A percentile compares a stretch with the other conserved stretches of the same genome.
These are phyloP conservation scores for Oostethus manadensis DNA, from an alignment of 2,113 vertebrate genomes.

Conservation along the genomic window DNA sequence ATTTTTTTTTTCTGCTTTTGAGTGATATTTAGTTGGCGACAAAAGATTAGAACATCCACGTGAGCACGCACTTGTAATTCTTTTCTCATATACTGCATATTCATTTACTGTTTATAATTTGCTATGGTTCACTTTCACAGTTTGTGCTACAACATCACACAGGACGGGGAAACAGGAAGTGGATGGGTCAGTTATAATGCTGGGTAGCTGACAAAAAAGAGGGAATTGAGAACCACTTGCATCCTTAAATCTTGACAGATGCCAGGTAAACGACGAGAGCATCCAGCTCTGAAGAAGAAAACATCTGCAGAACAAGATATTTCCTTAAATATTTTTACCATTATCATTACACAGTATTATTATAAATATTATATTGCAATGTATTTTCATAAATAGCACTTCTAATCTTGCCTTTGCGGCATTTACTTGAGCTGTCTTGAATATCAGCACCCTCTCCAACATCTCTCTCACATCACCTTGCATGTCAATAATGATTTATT, in stretches of 20 bases:
- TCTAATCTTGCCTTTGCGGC: no score
- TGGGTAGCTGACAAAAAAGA: slow-evolving; percentile 68
- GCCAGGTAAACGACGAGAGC: slow-evolving; percentile 70
- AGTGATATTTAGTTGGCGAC: slow-evolving; percentile 71
- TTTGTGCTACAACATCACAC: slow-evolving; percentile 91
- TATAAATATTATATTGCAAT: neutral
- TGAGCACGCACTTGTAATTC: slow-evolving; percentile 75
- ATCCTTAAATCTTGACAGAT: slow-evolving; percentile 74
- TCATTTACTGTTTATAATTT: slow-evolving; percentile 38
- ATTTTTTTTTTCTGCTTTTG: slow-evolving; percentile 56
- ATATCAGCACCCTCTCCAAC: no score
- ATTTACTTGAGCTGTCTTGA: no score
- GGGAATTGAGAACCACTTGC: slow-evolving; percentile 66
- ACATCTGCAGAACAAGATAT: slow-evolving; percentile 37
- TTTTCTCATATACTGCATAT: slow-evolving; percentile 33
- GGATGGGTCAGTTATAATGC: slow-evolving; percentile 72
- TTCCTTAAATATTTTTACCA: neutral
- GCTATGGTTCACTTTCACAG: slow-evolving; percentile 93
- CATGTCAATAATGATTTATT: no score
- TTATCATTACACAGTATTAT: no score
- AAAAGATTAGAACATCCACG: slow-evolving; percentile 85
- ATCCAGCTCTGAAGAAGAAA: slow-evolving; percentile 52
- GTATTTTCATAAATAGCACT: neutral
- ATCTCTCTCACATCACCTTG: no score
- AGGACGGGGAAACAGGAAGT: slow-evolving; percentile 58